Evolutionary conservation across 1,140 invertebrate species (phyloP), one percentile per base, ranked within the genome.

Genomic region (Argopecten irradians): DNA sequence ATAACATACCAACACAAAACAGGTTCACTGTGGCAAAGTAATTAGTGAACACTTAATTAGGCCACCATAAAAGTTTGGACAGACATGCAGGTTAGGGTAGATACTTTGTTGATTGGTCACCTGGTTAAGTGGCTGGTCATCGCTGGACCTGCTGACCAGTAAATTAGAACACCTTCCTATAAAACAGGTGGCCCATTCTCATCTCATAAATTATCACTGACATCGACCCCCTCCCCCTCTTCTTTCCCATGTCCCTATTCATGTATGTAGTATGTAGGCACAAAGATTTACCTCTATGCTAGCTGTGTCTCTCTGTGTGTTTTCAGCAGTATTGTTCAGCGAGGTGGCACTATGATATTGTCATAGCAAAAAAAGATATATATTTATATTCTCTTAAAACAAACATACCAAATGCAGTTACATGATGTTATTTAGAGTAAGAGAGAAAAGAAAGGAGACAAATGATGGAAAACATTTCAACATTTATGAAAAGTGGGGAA

Each of bases 1-100:
- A 71, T 71, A 71, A n/a, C 55, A 71, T 71, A 28, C 55, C n/a
- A n/a, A 71, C 7, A 71, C 55, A 71, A n/a, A 71, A 71, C 55
- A 71, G 55, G 22, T 1, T 3, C 8, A 71, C 55, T 28, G n/a
- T 16, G 5, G 22, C 16, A 11, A 71, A 71, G 55, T 71, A n/a
- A 71, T 71, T 71, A 71, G 55, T 71, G 5, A 46, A 46, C 43
- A 46, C 1, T 19, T 46, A 11, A 71, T 71, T 71, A 71, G n/a
- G n/a, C 22, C 22, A 5, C 7, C 55, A 71, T n/a, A 71, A 28
- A 71, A 71, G 28, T 3, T 16, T 2, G 22, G 55, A 28, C 19
- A 46, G 43, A 2, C 43, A 46, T 19, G 19, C 14, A 46, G 19
- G 43, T 46, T 19, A 3, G 9, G 43, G 9, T 11, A 19, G 19